phyloP scores from a whole-genome alignment of 2,888 invertebrate species.

The Drosophila paramelanica region DNA sequence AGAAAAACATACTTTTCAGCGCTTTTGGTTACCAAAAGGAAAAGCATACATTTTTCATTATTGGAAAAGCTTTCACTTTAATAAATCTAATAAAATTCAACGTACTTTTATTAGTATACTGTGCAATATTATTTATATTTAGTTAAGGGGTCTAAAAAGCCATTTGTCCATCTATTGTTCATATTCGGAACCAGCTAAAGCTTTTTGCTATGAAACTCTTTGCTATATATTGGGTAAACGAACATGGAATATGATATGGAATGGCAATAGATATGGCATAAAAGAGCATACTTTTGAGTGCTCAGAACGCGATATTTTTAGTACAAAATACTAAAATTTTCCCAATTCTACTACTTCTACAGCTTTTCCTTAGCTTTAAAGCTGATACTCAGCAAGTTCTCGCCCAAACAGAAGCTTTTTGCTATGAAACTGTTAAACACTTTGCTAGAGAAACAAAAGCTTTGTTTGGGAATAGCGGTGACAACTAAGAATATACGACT shows the following conservation, averaged over 20 bases:
- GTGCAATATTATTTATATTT: too few relatives aligned
- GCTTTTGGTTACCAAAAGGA: background rate
- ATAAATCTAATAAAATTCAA: background rate
- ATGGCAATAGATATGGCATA: background rate
- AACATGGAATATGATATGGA: background rate
- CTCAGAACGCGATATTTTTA: background rate
- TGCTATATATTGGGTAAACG: background rate
- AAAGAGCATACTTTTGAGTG: background rate
- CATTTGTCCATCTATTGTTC: conserved; percentile 31
- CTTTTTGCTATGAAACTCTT: conserved; percentile 11
- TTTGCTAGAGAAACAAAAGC: background rate
- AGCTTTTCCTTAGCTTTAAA: too few relatives aligned
- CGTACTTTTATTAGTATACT: background rate
- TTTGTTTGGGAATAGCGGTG: background rate
- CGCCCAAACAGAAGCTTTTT: background rate
- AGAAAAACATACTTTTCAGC: background rate
- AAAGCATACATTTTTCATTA: too few relatives aligned
- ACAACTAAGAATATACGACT: background rate
- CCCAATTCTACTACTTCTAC: too few relatives aligned
- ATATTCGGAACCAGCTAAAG: background rate
- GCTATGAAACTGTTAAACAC: background rate
- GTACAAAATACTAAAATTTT: too few relatives aligned
- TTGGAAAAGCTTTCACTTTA: background rate
- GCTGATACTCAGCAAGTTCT: too few relatives aligned
- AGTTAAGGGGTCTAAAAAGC: too few relatives aligned